Base-by-base conservation (phyloP, 2,888 invertebrate species). In the Napeogenes sylphis region DNA sequence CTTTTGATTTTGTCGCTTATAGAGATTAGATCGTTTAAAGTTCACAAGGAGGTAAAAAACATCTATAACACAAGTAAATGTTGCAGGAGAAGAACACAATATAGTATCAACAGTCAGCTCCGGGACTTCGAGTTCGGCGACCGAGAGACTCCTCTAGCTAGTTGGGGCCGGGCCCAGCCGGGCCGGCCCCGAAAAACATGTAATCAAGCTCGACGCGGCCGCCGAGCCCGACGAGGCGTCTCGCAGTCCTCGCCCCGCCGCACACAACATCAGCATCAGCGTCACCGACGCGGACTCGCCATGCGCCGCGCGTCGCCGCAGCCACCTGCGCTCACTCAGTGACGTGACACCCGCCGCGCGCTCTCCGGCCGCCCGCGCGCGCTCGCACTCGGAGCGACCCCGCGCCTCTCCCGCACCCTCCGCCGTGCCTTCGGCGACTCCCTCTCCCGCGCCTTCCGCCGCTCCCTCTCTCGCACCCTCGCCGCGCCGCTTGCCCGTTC, bases 111-210 rank as follows among this genome's bases (percentile, higher is more conserved):
- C 92, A 74, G 85, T 92, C 80, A 93, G 92, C 84, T 93, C 93
- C 75, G 92, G 92, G 76, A 94, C 94, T 69, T 93, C 93, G 70
- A 94, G 93, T 87, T 93, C 94, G 76, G 93, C 93, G 71, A 93
- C 94, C 72, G 94, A 94, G 83, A 94, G 94, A 88, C 92, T 94
- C 83, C 94, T 95, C 92, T 95, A 94, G 94, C 94, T 91, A 91
- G 91, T 91, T 91, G 92, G 92, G 87, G 92, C 92, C 92, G 93
- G 93, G 92, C 85, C 89, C 71, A 91, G 83, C 71, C 78, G 89
- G 89, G 83, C 90, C 90, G 89, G 90, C 90, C 90, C 90, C 89
- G 83, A 72, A 77, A 89, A 89, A 84, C 85, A 86, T 72, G 75
- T 79, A 21, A 69, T 72, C 38, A 83, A 78, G 68, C 71, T 72